Conservation (phyloP, 2,888 invertebrate genomes). For the Caradrina kadenii region DNA sequence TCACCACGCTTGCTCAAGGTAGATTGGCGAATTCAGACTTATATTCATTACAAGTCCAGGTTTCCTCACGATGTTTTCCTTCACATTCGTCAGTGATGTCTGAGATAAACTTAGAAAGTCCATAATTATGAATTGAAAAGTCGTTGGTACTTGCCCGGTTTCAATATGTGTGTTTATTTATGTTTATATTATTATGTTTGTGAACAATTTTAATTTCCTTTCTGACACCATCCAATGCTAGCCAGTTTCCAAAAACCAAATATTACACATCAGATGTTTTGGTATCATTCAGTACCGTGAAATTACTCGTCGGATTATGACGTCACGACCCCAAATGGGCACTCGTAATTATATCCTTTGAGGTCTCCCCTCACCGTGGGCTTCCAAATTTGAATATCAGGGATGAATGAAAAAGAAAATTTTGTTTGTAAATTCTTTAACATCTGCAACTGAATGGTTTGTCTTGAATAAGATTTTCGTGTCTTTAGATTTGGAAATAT, state of each 20-base stretch:
- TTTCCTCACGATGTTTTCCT: too few species aligned
- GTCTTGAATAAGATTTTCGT: conserved; percentile 36
- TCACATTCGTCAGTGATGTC: too few species aligned
- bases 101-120: too few species aligned
- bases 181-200: not conserved
- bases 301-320: conserved; percentile 63
- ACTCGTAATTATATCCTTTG: conserved; percentile 78
- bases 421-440: conserved; percentile 69
- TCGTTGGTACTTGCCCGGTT: too few species aligned
- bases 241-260: conserved; percentile 33
- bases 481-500: conserved; percentile 14
- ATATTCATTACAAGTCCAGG: too few species aligned
- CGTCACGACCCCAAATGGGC: conserved; percentile 57
- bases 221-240: conserved; percentile 10
- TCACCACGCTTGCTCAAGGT: too few species aligned
- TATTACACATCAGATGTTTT: conserved; percentile 53
- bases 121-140: too few species aligned
- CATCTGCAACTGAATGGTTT: conserved; percentile 71
- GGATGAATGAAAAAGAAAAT: conserved; percentile 69
- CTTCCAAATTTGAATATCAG: conserved; percentile 69
- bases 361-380: conserved; percentile 67
- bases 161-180: too few species aligned
- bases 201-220: conserved; percentile 21
- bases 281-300: conserved; percentile 55
- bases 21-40: too few species aligned